Conservation (phyloP, 2,888 invertebrate genomes). For the Glyphotaelius pellucidus region DNA sequence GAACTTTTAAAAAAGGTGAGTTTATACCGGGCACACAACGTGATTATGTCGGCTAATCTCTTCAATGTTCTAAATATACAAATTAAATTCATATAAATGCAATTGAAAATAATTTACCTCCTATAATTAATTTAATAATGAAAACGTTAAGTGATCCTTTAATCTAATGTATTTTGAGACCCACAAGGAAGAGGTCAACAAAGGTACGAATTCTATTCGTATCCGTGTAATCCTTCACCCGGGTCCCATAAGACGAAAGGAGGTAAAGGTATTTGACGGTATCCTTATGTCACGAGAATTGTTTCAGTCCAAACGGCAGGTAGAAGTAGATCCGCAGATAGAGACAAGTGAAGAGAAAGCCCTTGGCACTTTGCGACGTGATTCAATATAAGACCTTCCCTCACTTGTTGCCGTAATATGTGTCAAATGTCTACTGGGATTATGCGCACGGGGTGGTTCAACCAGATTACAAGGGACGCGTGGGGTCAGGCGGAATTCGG, state of each 20-base stretch:
- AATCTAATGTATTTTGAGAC: neutral
- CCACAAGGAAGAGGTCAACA: neutral
- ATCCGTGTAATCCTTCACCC: slow-evolving; percentile 9
- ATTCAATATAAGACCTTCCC: slow-evolving; percentile 57
- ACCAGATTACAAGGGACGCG: slow-evolving; percentile 15
- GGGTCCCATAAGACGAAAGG: slow-evolving; percentile 37
- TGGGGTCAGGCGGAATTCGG: neutral
- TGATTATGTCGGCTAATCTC: too few species aligned
- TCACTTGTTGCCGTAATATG: slow-evolving; percentile 61
- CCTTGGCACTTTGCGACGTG: slow-evolving; percentile 60
- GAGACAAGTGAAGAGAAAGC: slow-evolving; percentile 47
- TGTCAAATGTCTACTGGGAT: slow-evolving; percentile 50
- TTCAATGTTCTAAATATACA: too few species aligned
- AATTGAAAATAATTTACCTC: too few species aligned
- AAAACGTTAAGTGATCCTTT: neutral
- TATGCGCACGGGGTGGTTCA: slow-evolving; percentile 7
- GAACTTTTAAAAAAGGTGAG: too few species aligned
- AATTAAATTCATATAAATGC: too few species aligned
- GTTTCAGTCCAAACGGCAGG: slow-evolving; percentile 51
- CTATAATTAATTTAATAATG: neutral
- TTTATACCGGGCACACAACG: too few species aligned
- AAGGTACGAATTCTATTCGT: neutral
- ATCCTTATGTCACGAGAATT: slow-evolving; percentile 46
- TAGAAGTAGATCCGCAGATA: slow-evolving; percentile 26
- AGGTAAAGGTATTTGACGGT: slow-evolving; percentile 14